phyloP scores from a whole-genome alignment of 37 sponge, comb jelly and placozoan species.

The Spongilla lacustris region DNA sequence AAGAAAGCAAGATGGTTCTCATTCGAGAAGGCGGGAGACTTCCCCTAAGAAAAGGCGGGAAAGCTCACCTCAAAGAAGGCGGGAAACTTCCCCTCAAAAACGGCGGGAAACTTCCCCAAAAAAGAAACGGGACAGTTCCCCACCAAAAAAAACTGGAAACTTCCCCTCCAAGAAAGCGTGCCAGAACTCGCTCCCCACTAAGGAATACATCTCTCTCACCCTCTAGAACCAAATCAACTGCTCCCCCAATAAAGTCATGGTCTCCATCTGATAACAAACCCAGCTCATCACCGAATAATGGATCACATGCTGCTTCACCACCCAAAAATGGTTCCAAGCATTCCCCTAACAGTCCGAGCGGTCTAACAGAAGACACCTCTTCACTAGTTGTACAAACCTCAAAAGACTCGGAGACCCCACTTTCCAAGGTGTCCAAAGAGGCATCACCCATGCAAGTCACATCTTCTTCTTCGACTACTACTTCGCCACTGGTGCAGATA shows the following conservation, averaged over 20 bases:
- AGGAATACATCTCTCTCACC: neutral
- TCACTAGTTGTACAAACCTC: neutral
- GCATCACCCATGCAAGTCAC: neutral
- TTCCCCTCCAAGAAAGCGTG: neutral
- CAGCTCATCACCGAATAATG: neutral
- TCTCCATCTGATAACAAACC: neutral
- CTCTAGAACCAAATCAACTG: neutral
- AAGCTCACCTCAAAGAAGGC: conserved; percentile 5
- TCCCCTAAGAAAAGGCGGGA: neutral
- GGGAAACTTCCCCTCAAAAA: neutral
- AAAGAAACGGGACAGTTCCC: neutral
- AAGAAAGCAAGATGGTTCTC: neutral
- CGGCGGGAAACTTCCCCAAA: neutral
- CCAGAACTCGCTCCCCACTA: neutral
- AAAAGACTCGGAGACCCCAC: neutral
- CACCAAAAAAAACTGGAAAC: neutral
- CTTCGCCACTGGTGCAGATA: neutral
- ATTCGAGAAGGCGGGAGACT: neutral
- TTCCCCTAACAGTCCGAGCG: neutral
- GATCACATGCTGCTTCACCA: neutral
- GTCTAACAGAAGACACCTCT: neutral
- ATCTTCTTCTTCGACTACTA: neutral
- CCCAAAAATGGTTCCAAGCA: neutral
- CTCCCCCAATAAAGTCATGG: neutral
- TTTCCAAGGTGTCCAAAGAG: neutral